Evolutionary conservation across 1,140 invertebrate genomes (phyloP), one percentile per base, ranked within the genome.

Genomic region (Stenopsyche tienmushanensis): DNA sequence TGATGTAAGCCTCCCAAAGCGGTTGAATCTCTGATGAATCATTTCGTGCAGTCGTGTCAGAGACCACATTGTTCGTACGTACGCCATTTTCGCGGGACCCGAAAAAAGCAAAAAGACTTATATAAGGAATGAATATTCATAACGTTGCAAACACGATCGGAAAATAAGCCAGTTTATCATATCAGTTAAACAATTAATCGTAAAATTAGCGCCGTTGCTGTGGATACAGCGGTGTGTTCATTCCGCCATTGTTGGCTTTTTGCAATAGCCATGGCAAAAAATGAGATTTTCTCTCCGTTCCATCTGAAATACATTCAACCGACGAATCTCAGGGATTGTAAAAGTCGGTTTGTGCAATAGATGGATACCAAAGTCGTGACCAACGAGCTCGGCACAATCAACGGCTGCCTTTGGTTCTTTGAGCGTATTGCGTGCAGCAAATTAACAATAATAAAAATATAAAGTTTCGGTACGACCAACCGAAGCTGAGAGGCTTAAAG

Each of bases 341-440:
- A 42, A 57, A 57, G 24, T 55, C 29, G 29, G 24, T 42, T 42
- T 57, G n/a, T 18, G 54, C 34, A 42, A 57, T 57, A 55, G 29
- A 57, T 57, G 29, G 29, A 34, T 34, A 42, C 18, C 15, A 20
- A 57, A 53, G 9, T 57, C 54, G 54, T 57, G 54, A 42, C 54
- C 29, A 13, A 5, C 29, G n/a, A n/a, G n/a, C 13, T 34, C 13
- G 13, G 13, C 13, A 13, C 29, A 34, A 34, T 34, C 29, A 13
- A 13, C 29, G 13, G 29, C 5, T 34, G 29, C 29, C 29, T 13
- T 34, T 13, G 29, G 29, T 7, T 7, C 29, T 34, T 13, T 34
- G 29, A n/a, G 5, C 29, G 29, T 34, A 13, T 34, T 34, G 29
- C 29, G 29, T 34, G 29, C 13, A n/a, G n/a, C n/a, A n/a, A n/a